These are phyloP conservation scores for Epizoanthus scotinus DNA, from an alignment of 92 coral and sea anemone species.

Conservation along the genomic window DNA sequence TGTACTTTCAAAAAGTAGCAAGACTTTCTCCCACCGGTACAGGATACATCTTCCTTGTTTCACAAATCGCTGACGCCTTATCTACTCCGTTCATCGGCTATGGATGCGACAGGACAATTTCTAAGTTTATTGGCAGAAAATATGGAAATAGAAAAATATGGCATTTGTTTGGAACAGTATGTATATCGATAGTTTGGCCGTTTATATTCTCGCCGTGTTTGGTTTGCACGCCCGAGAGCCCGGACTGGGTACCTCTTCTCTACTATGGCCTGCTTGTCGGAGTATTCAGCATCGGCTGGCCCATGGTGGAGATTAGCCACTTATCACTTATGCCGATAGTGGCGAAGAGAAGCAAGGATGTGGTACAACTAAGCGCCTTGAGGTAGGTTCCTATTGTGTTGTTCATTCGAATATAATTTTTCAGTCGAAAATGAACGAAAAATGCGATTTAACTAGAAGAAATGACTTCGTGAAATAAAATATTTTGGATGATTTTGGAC, in stretches of 20 bases:
- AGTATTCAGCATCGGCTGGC: slow-evolving; percentile 83
- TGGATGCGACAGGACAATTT: slow-evolving; percentile 75
- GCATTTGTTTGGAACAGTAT: slow-evolving; percentile 78
- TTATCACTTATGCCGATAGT: slow-evolving; percentile 86
- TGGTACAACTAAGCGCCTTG: slow-evolving; percentile 74
- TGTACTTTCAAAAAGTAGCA: slow-evolving; percentile 78
- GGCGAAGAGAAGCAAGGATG: slow-evolving; percentile 71
- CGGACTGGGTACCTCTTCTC: slow-evolving; percentile 65
- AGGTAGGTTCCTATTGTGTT: slow-evolving; percentile 55
- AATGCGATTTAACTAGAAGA: not conserved
- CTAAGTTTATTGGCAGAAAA: slow-evolving; percentile 56
- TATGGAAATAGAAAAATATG: slow-evolving; percentile 89
- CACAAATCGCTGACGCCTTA: slow-evolving; percentile 82
- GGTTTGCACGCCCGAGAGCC: slow-evolving; percentile 54
- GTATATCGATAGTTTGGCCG: slow-evolving; percentile 86
- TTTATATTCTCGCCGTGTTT: slow-evolving; percentile 79
- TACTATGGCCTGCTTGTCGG: slow-evolving; percentile 70
- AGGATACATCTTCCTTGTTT: slow-evolving; percentile 74
- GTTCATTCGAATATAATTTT: not conserved
- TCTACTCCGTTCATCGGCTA: slow-evolving; percentile 89
- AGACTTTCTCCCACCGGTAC: slow-evolving; percentile 72
- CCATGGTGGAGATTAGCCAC: slow-evolving; percentile 93
- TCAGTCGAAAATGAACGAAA: not conserved
- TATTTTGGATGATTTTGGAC: too few relatives aligned
- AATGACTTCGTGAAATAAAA: too few relatives aligned